Percentiles rank a stretch among this genome's conserved stretches.
Conservation (phyloP, 1,140 invertebrate species). For the Dendrolimus punctatus region DNA sequence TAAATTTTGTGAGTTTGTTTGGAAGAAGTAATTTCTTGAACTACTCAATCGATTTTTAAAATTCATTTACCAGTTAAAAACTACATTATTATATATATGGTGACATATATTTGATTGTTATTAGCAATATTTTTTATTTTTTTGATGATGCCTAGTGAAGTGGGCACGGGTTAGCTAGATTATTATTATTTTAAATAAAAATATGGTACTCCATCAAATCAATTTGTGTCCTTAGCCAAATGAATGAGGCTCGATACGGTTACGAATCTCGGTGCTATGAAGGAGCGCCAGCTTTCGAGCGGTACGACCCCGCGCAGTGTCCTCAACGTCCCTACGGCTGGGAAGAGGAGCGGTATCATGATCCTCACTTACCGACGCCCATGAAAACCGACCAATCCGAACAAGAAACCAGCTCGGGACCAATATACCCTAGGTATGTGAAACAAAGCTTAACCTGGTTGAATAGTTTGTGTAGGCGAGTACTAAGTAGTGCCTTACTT, state of each 20-base stretch:
- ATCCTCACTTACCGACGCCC: constrained; percentile 73
- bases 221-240: constrained; percentile 42
- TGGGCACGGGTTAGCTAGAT: too few species aligned
- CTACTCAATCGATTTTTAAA: too few species aligned
- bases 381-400: constrained; percentile 75
- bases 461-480: constrained; percentile 10
- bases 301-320: constrained; percentile 76
- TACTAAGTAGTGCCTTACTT: constrained; percentile 3
- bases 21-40: too few species aligned
- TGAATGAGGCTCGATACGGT: constrained; percentile 60
- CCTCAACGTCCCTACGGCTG: constrained; percentile 62
- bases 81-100: too few species aligned
- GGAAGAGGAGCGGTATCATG: constrained; percentile 74
- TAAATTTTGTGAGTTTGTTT: too few species aligned
- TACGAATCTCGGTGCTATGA: constrained; percentile 75
- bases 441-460: constrained; percentile 11
- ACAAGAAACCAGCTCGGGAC: constrained; percentile 74
- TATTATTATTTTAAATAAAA: too few species aligned
- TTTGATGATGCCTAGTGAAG: too few species aligned
- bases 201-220: neutral
- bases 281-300: constrained; percentile 79
- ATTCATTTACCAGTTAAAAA: too few species aligned
- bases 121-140: too few species aligned
- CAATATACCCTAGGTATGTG: constrained; percentile 80
- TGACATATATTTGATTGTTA: too few species aligned